Conservation (phyloP, 2,797 vertebrate genomes). For the Thamnophis elegans region DNA sequence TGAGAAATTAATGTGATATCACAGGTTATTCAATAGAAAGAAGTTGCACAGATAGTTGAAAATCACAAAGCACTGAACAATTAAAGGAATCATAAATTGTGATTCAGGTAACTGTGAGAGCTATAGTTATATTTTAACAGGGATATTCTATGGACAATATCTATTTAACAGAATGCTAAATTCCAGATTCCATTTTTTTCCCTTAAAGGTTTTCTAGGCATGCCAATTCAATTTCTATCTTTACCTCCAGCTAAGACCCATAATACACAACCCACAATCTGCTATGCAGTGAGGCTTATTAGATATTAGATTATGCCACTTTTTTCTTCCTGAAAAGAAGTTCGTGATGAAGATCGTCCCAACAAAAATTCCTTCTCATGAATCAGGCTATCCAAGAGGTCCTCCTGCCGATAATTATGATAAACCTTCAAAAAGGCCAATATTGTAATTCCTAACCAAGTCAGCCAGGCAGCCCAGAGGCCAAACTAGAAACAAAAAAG, state of each 20-base stretch:
- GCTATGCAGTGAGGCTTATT: conserved; percentile 32
- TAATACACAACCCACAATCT: conserved; percentile 44
- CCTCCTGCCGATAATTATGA: conserved; percentile 92
- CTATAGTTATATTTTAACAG: neutral
- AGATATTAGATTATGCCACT: conserved; percentile 84
- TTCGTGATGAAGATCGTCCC: conserved; percentile 77
- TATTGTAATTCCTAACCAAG: conserved; percentile 89
- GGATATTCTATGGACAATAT: neutral
- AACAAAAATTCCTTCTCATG: conserved; percentile 95
- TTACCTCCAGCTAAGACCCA: conserved; percentile 9
- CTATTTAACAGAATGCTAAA: conserved; percentile 8
- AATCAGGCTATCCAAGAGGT: conserved; percentile 91
- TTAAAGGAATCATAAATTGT: neutral
- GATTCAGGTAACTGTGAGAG: neutral
- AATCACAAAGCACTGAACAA: neutral
- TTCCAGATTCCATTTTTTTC: conserved; percentile 19
- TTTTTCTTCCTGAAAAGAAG: conserved; percentile 81
- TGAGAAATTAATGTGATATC: neutral
- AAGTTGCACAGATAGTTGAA: neutral
- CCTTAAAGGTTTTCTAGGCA: conserved; percentile 11
- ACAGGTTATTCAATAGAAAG: neutral
- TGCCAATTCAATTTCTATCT: conserved; percentile 21
- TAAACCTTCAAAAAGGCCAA: conserved; percentile 96
- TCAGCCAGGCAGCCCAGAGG: conserved; percentile 94
- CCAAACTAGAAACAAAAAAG: conserved; percentile 80